Percentiles rank a stretch among this genome's conserved stretches.
Conservation (phyloP, 2,888 invertebrate genomes). For the Fragum sueziense region DNA sequence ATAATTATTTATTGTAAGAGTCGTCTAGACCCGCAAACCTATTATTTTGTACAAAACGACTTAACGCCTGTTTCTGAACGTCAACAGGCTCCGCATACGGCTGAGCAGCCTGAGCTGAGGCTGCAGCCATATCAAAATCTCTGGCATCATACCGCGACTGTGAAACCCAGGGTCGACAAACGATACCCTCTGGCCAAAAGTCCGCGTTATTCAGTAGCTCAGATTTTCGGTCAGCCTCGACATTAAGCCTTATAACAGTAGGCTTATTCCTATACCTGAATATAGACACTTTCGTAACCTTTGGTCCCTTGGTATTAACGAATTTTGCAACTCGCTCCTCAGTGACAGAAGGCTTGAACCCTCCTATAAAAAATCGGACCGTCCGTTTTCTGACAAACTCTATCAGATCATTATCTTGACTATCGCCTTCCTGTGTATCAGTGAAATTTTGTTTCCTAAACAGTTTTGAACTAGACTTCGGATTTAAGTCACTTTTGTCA, state of each 20-base stretch:
- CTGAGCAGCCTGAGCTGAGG: no score
- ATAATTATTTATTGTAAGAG: neutral
- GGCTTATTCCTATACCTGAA: neutral
- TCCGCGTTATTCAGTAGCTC: neutral
- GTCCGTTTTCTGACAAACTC: neutral
- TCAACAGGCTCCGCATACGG: no score
- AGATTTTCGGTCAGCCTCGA: neutral
- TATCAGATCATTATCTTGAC: no score
- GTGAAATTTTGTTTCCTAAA: no score
- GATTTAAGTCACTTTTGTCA: no score
- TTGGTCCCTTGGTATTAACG: neutral
- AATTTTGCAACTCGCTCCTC: neutral
- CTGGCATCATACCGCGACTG: neutral
- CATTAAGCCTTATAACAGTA: neutral
- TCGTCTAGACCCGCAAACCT: no score
- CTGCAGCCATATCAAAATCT: neutral
- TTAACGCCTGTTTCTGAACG: no score
- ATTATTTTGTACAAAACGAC: no score
- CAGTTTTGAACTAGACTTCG: no score
- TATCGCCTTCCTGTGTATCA: no score
- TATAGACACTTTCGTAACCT: neutral
- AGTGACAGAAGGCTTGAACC: neutral
- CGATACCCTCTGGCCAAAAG: neutral
- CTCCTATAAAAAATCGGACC: neutral
- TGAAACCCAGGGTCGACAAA: neutral